A percentile compares a stretch with the other conserved stretches of the same genome.
Conservation (phyloP, 2,113 vertebrate genomes). For the Ciconia boyciana region DNA sequence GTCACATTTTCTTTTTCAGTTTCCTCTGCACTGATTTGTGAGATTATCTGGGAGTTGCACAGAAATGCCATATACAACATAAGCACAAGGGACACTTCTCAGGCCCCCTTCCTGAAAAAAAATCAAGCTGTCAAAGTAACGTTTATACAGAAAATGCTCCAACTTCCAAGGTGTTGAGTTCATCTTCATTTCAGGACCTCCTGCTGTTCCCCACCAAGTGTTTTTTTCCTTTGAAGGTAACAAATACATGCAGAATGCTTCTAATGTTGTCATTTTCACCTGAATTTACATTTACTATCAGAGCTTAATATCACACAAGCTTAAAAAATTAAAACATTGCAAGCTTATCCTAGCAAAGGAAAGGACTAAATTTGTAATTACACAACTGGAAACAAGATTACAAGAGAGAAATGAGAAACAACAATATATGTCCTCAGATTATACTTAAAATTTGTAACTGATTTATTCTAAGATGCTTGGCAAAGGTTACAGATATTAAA, state of each 20-base stretch:
- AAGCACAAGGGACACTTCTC: neutral
- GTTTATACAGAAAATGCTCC: neutral
- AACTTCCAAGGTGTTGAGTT: neutral
- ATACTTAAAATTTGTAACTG: neutral
- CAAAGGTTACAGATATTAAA: neutral
- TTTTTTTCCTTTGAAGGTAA: neutral
- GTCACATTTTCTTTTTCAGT: neutral
- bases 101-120: neutral
- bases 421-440: neutral
- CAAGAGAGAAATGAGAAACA: neutral
- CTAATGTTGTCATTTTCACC: neutral
- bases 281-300: neutral
- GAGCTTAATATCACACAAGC: neutral
- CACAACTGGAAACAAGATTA: neutral
- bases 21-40: neutral
- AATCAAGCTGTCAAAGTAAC: neutral
- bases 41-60: neutral
- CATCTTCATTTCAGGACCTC: neutral
- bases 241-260: neutral
- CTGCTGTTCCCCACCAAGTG: neutral
- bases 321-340: neutral
- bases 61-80: neutral
- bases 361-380: neutral
- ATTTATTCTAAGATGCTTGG: neutral
- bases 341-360: neutral